Percentiles rank a stretch among this genome's conserved stretches.
Evolutionary conservation across 2,888 invertebrate species (phyloP).

Genomic region (Drosophila helvetica): DNA sequence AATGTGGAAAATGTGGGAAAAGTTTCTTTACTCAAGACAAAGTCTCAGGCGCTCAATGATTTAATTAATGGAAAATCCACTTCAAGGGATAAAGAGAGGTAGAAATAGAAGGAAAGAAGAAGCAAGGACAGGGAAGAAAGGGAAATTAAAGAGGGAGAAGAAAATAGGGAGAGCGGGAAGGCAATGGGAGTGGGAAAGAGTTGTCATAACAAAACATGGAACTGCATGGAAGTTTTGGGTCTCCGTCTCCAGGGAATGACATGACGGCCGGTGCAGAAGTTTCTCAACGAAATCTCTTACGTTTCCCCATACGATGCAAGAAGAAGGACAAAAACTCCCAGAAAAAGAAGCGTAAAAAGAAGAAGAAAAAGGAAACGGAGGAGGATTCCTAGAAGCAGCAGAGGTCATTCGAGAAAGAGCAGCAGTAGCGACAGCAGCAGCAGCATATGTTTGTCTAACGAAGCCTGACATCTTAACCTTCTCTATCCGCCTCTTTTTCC

Average conservation of each 20-base stretch:
- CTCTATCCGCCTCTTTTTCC: constrained; percentile 2
- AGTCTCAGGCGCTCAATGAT: constrained; percentile 58
- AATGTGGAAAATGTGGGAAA: constrained; percentile 19
- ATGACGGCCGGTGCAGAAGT: neutral
- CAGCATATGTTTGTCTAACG: constrained; percentile 39
- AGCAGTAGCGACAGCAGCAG: constrained; percentile 6
- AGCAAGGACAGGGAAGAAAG: too few relatives aligned
- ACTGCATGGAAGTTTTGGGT: constrained; percentile 28
- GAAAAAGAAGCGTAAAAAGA: neutral
- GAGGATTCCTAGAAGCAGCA: neutral
- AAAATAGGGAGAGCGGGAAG: neutral
- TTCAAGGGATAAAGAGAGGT: constrained; percentile 12
- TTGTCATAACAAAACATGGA: constrained; percentile 68
- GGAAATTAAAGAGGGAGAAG: neutral
- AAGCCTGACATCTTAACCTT: constrained; percentile 19
- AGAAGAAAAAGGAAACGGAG: too few relatives aligned
- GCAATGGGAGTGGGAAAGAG: constrained; percentile 30
- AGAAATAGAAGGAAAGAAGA: too few relatives aligned
- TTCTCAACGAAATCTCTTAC: constrained; percentile 35
- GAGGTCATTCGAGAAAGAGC: neutral
- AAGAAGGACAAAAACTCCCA: neutral
- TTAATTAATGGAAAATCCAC: constrained; percentile 63
- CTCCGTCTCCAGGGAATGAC: neutral
- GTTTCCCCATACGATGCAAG: constrained; percentile 66
- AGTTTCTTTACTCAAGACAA: constrained; percentile 37